Evolutionary conservation across 92 coral and sea anemone species (phyloP), one percentile per base, ranked within the genome.

Genomic region (Porites lobata): DNA sequence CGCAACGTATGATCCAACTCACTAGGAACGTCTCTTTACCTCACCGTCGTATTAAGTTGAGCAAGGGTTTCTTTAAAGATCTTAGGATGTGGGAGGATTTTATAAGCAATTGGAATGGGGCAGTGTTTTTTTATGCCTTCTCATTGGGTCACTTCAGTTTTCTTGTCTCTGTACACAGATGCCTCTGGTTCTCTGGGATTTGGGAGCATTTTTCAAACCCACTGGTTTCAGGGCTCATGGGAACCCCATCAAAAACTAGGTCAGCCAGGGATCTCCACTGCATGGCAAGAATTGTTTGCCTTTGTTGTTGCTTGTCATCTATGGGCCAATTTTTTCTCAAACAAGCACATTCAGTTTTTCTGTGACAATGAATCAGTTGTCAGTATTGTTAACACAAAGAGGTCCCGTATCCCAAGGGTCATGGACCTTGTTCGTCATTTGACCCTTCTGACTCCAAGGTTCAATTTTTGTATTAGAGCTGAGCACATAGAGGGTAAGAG

Each of bases 181-280:
- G 93, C 95, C 79, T 86, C 95, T 4, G 95, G 93, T 18, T 72
- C 93, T 4, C 17, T 89, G 3, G 93, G 93, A 50, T 85, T 14
- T 77, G 91, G 95, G 83, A 91, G 87, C 9, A 82, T 77, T 59
- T 87, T 86, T 19, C 80, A 81, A n/a, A 4, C 76, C 43, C 77
- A 90, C 2, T 93, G 96, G 96, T 93, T 93, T 67, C 92, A 84
- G 65, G 94, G 96, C 32, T 59, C 79, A 11, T 93, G 92, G 96
- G 83, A 70, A 84, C 50, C 74, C 57, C 88, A 78, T 32, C 92
- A 90, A 56, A 88, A 83, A 13, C 81, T 93, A 65, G 87, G 85
- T 11, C 63, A 63, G 26, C 91, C 90, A 8, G 89, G 89, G 58
- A 86, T 92, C 22, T 79, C 82, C 77, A 89, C 86, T 74, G 95